Evolutionary conservation across 2,113 vertebrate genomes (phyloP), one percentile per base, ranked within the genome.

Genomic region (Gavialis gangeticus): DNA sequence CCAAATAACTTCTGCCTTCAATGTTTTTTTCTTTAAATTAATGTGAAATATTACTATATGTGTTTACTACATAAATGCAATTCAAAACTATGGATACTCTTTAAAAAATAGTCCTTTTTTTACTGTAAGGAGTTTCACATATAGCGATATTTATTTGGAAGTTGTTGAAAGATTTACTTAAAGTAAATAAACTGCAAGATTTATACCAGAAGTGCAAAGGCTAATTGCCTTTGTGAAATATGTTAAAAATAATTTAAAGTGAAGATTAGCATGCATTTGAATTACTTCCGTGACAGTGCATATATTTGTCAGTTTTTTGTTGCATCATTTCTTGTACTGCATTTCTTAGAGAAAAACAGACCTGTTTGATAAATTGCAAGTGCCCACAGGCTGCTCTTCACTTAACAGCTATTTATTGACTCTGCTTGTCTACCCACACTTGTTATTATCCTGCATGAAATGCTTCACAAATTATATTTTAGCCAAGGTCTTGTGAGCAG

Each of bases 361-460:
- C 77, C 69, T 57, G 76, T 17, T 34, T 81, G 46, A 46, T 75
- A 14, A 87, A 14, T 75, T n/a, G 15, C n/a, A 62, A 46, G 34
- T 71, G 11, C 56, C 76, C 21, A 54, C 30, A 92, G 10, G 3
- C 78, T 88, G 64, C 75, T 85, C 57, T 4, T 59, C 90, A 25
- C 5, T 92, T 91, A 15, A 77, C 17, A 77, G 77, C 11, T 75
- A 66, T 86, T 90, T 82, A 14, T 58, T 81, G 34, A 91, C 91
- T 90, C 66, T 84, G 37, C 28, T 30, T 88, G 91, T 88, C 37
- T 28, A 63, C 6, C 21, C 84, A 19, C 25, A 82, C 82, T 83
- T 30, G n/a, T 83, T 94, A 83, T 92, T 79, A n/a, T 94, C 28
- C 54, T n/a, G 2, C 4, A 12, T 90, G 88, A 78, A n/a, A 64